These are phyloP conservation scores for Cyanistes caeruleus DNA, from an alignment of 2,113 vertebrate species.

Conservation along the genomic window DNA sequence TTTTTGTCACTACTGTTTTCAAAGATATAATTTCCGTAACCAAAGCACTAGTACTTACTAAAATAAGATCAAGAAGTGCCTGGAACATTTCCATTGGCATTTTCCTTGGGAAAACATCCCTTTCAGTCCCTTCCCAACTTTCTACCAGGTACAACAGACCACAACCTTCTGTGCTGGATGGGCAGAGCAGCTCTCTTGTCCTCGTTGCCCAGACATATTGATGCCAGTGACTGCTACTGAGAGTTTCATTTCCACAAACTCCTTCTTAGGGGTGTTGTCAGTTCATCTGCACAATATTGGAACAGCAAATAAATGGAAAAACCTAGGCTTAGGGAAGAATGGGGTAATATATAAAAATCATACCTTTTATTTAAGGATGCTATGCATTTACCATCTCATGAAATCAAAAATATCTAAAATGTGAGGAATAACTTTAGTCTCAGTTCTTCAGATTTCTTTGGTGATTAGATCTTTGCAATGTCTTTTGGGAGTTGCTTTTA, in stretches of 20 bases:
- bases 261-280: accelerated
- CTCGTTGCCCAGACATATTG: background rate
- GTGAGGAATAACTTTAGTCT: background rate
- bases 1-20: background rate
- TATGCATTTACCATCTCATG: background rate
- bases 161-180: background rate
- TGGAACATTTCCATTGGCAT: background rate
- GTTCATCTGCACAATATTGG: background rate
- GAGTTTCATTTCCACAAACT: background rate
- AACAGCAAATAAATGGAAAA: background rate
- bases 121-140: background rate
- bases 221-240: background rate
- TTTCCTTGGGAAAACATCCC: background rate
- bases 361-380: background rate
- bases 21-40: background rate
- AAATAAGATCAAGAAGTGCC: background rate
- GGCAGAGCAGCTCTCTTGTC: background rate
- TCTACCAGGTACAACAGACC: background rate
- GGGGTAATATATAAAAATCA: background rate
- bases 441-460: background rate
- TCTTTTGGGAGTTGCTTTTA: background rate
- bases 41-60: background rate
- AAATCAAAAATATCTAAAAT: background rate
- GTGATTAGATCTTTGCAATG: background rate
- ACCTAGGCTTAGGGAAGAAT: background rate